Conservation (phyloP, 2,888 invertebrate species). For the Tanypteryx hageni region DNA sequence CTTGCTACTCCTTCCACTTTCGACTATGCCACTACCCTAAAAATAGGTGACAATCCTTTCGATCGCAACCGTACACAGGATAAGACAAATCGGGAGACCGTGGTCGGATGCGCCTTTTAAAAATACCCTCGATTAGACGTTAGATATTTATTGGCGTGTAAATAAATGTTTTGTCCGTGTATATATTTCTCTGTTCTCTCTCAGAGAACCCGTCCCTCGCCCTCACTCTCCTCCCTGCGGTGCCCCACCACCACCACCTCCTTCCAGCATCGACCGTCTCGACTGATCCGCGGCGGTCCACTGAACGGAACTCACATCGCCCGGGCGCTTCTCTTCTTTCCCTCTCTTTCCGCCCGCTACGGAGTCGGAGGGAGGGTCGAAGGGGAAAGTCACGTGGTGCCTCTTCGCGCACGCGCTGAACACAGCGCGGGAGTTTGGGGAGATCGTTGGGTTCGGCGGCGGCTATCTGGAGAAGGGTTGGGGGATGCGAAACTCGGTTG, state of each 20-base stretch:
- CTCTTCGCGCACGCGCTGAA: slow-evolving; percentile 33
- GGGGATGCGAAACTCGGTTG: too few relatives aligned
- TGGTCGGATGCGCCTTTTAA: too few relatives aligned
- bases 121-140: too few relatives aligned
- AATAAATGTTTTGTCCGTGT: too few relatives aligned
- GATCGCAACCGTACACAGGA: too few relatives aligned
- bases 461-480: background rate
- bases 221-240: background rate
- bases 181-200: too few relatives aligned
- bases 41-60: too few relatives aligned
- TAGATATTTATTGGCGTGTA: background rate
- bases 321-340: slow-evolving; percentile 2
- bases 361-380: background rate
- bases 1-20: too few relatives aligned
- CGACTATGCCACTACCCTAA: too few relatives aligned
- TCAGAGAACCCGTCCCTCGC: background rate
- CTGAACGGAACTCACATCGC: slow-evolving; percentile 2
- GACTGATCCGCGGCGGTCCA: slow-evolving; percentile 50
- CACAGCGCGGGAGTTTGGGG: background rate
- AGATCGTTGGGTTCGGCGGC: background rate
- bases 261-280: slow-evolving; percentile 22
- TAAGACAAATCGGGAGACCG: too few relatives aligned
- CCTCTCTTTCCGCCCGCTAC: background rate
- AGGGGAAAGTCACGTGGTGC: slow-evolving; percentile 41
- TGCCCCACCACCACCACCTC: background rate